Percentiles rank a stretch among this genome's conserved stretches.
These are phyloP conservation scores for Salvator merianae DNA, from an alignment of 2,113 vertebrate species.

Conservation along the genomic window DNA sequence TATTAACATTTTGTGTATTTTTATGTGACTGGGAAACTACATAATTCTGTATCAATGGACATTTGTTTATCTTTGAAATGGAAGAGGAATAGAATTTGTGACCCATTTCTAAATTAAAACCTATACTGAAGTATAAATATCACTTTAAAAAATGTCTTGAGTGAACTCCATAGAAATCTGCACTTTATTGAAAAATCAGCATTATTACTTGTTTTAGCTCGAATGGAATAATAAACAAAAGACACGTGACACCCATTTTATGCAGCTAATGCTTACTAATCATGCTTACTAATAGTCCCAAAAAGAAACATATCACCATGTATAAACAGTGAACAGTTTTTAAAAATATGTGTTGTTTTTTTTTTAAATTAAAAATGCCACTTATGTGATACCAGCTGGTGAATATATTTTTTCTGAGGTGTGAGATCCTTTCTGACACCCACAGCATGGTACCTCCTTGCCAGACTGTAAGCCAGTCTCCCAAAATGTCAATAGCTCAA, in stretches of 20 bases:
- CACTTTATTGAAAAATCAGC: not conserved
- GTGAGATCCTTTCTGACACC: conserved; percentile 57
- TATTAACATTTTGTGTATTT: too few relatives aligned
- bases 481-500: conserved; percentile 33
- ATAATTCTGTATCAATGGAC: too few relatives aligned
- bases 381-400: conserved; percentile 64
- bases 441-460: conserved; percentile 51
- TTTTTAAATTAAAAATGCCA: conserved; percentile 61
- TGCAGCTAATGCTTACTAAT: not conserved
- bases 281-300: conserved; percentile 28
- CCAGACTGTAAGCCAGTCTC: conserved; percentile 44
- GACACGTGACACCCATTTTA: not conserved
- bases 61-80: too few relatives aligned
- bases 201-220: not conserved
- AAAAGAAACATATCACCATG: conserved; percentile 6
- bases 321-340: conserved; percentile 52
- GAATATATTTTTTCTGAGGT: conserved; percentile 51
- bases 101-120: too few relatives aligned
- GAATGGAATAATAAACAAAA: conserved; percentile 2
- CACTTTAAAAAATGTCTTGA: not conserved
- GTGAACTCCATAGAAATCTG: too few relatives aligned
- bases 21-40: too few relatives aligned
- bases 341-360: conserved; percentile 60
- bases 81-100: too few relatives aligned
- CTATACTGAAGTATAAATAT: not conserved